Percentiles rank a stretch among this genome's conserved stretches.
Conservation (phyloP, 2,113 vertebrate species). For the Heliornis fulica region DNA sequence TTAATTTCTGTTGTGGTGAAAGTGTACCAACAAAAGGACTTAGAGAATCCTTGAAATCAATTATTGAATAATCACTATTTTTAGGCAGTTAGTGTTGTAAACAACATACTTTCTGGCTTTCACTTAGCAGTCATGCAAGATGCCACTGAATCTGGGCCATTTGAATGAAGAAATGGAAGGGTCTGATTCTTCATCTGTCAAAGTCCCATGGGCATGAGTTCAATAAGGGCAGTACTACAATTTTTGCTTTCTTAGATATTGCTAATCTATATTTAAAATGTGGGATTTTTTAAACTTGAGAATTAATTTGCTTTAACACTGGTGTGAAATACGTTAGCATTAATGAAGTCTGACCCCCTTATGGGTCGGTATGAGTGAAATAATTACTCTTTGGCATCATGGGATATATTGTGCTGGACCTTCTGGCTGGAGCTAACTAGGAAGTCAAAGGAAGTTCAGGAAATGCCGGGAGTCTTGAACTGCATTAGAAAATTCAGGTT, state of each 20-base stretch:
- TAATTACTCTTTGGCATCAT: conserved; percentile 40
- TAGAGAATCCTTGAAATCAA: not conserved
- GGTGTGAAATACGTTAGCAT: conserved; percentile 45
- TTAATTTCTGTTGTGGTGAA: not conserved
- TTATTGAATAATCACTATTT: not conserved
- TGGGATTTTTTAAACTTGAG: conserved; percentile 51
- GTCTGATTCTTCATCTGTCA: not conserved
- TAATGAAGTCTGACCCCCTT: conserved; percentile 65
- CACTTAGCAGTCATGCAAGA: not conserved
- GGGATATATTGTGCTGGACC: conserved; percentile 10
- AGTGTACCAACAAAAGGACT: not conserved
- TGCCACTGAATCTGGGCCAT: not conserved
- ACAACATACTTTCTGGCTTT: not conserved
- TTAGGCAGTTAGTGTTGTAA: not conserved
- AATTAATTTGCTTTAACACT: conserved; percentile 45
- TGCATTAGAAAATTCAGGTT: not conserved
- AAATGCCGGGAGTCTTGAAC: conserved; percentile 23
- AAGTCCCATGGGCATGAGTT: not conserved
- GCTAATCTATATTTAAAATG: conserved; percentile 42
- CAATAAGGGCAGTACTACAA: not conserved
- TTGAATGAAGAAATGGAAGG: not conserved
- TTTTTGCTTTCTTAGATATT: conserved; percentile 21
- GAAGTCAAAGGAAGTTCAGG: conserved; percentile 11
- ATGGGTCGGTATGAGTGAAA: not conserved
- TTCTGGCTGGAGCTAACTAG: not conserved